These are phyloP conservation scores for Pelecanus crispus DNA, from an alignment of 2,113 vertebrate species.

Conservation along the genomic window DNA sequence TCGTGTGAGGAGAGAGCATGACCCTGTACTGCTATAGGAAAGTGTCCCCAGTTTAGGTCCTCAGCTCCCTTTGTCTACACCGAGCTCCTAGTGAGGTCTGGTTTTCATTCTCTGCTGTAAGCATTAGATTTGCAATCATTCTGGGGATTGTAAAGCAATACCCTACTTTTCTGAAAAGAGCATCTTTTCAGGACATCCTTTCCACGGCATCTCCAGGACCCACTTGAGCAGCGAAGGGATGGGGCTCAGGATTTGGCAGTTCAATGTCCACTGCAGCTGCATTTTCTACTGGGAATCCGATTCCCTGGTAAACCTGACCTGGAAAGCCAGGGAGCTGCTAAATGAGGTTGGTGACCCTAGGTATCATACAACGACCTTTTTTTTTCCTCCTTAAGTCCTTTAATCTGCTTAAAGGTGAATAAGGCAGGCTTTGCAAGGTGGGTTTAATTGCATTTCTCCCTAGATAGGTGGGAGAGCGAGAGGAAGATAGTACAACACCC, in stretches of 20 bases:
- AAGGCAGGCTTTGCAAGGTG: background rate
- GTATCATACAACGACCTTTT: background rate
- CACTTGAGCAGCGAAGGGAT: background rate
- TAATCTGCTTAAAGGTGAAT: background rate
- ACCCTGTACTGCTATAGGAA: background rate
- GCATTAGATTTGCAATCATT: background rate
- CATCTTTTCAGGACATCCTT: background rate
- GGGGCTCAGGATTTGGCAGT: background rate
- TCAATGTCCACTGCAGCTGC: accelerated
- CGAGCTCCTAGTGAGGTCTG: background rate
- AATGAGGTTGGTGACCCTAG: background rate
- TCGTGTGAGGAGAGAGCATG: accelerated
- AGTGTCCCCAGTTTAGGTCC: background rate
- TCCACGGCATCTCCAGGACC: background rate
- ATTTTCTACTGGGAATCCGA: background rate
- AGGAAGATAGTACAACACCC: background rate
- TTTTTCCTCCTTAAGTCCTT: background rate
- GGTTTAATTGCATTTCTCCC: background rate
- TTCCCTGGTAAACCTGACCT: background rate
- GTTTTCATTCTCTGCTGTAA: background rate
- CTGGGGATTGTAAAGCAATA: background rate
- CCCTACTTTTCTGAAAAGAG: background rate
- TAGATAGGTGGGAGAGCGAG: background rate
- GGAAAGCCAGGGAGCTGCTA: background rate
- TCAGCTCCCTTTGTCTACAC: background rate